Evolutionary conservation across 2,797 vertebrate genomes (phyloP).

Genomic region (Erpetoichthys calabaricus): DNA sequence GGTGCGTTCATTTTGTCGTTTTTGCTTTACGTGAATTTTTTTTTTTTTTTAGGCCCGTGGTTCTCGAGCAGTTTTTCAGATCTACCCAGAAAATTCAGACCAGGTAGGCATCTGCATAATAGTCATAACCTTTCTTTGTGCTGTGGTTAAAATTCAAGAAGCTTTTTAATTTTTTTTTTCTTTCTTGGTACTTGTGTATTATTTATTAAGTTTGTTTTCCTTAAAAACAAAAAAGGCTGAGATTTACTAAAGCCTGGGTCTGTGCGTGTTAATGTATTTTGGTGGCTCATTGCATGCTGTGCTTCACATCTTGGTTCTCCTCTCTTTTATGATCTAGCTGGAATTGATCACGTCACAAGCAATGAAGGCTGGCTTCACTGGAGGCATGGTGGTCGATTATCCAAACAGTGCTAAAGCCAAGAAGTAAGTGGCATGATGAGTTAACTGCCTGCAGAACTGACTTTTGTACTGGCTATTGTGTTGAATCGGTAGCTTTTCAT

Average conservation of each 20-base stretch:
- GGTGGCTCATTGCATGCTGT: neutral
- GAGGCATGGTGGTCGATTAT: slow-evolving; percentile 90
- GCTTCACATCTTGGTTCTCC: neutral
- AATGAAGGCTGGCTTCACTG: slow-evolving; percentile 83
- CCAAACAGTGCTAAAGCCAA: slow-evolving; percentile 93
- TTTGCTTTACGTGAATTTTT: neutral
- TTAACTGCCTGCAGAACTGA: too few relatives aligned
- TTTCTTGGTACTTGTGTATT: too few relatives aligned
- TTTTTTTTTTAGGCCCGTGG: slow-evolving; percentile 57
- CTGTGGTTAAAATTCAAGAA: neutral
- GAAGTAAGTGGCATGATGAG: slow-evolving; percentile 58
- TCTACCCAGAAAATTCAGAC: slow-evolving; percentile 87
- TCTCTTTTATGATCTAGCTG: slow-evolving; percentile 46
- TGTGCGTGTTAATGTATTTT: too few relatives aligned
- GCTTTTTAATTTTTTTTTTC: neutral
- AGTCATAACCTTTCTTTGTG: neutral
- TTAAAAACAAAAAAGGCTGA: too few relatives aligned
- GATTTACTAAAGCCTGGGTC: too few relatives aligned
- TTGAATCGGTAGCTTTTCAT: too few relatives aligned
- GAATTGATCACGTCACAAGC: slow-evolving; percentile 86
- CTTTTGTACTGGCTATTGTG: too few relatives aligned
- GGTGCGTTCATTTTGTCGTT: too few relatives aligned
- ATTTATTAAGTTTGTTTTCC: too few relatives aligned
- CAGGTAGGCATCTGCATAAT: slow-evolving; percentile 50
- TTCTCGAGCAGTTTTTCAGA: slow-evolving; percentile 75